These are phyloP conservation scores for Mastomys coucha DNA, from an alignment of 2,113 vertebrate genomes.

Conservation along the genomic window DNA sequence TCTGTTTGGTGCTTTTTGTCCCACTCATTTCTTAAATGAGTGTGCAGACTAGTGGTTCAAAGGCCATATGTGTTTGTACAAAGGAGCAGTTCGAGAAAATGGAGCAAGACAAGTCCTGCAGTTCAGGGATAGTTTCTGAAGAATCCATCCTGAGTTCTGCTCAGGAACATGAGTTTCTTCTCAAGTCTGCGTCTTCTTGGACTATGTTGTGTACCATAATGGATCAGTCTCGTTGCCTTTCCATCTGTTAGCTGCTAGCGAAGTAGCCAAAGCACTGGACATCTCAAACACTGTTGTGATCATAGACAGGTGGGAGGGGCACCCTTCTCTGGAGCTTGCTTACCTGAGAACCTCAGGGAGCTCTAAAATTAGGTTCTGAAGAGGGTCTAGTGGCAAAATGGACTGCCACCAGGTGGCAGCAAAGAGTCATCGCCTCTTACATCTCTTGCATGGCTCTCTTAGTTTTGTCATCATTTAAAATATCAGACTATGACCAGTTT, in stretches of 20 bases:
- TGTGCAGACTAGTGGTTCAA: background rate
- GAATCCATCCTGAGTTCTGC: background rate
- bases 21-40: background rate
- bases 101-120: background rate
- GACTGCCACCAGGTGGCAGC: constrained; percentile 59
- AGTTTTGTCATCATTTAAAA: background rate
- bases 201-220: background rate
- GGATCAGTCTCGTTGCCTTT: background rate
- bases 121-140: background rate
- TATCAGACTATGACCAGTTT: constrained; percentile 7
- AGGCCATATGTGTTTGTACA: background rate
- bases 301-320: background rate
- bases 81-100: background rate
- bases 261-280: background rate
- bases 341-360: background rate
- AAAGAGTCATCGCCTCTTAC: constrained; percentile 51
- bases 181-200: background rate
- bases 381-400: background rate
- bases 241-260: background rate
- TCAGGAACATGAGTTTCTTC: background rate
- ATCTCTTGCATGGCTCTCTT: too few species aligned
- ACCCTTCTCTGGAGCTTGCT: background rate
- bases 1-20: background rate
- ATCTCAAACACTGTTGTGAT: background rate
- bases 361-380: background rate